phyloP scores from a whole-genome alignment of 2,797 vertebrate genomes.

The Silurus lanzhouensis region DNA sequence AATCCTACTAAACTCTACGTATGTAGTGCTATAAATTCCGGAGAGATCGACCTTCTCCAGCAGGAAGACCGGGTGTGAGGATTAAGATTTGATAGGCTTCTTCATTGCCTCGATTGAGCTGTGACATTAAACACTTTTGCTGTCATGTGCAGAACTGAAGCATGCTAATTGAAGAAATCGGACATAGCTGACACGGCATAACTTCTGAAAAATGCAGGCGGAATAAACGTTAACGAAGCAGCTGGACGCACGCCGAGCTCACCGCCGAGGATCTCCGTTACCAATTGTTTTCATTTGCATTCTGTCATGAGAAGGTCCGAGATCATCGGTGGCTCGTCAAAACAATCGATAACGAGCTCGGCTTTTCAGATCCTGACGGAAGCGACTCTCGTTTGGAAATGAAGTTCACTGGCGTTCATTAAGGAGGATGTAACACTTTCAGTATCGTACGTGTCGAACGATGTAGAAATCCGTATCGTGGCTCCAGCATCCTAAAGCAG shows the following conservation, averaged over 20 bases:
- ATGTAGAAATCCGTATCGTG: neutral
- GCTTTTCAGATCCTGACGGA: neutral
- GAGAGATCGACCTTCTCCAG: neutral
- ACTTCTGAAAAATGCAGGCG: constrained; percentile 42
- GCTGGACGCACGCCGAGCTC: constrained; percentile 33
- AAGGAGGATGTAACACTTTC: neutral
- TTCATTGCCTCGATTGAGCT: constrained; percentile 44
- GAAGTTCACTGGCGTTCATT: neutral
- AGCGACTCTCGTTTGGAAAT: neutral
- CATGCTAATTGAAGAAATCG: constrained; percentile 60
- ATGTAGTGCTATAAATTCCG: neutral
- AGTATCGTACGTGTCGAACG: neutral
- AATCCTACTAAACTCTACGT: too few species aligned
- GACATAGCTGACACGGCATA: constrained; percentile 50
- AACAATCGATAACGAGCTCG: neutral
- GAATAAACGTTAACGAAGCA: constrained; percentile 52
- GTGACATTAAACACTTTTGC: constrained; percentile 39
- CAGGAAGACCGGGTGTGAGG: constrained; percentile 29
- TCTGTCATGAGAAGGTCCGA: constrained; percentile 44
- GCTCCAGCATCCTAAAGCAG: neutral
- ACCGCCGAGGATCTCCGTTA: constrained; percentile 37
- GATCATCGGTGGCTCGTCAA: constrained; percentile 33
- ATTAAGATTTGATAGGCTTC: constrained; percentile 37
- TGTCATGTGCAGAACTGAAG: constrained; percentile 61
- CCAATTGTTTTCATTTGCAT: constrained; percentile 44